Evolutionary conservation across 2,113 vertebrate species (phyloP).

Genomic region (Anthoscopus minutus): DNA sequence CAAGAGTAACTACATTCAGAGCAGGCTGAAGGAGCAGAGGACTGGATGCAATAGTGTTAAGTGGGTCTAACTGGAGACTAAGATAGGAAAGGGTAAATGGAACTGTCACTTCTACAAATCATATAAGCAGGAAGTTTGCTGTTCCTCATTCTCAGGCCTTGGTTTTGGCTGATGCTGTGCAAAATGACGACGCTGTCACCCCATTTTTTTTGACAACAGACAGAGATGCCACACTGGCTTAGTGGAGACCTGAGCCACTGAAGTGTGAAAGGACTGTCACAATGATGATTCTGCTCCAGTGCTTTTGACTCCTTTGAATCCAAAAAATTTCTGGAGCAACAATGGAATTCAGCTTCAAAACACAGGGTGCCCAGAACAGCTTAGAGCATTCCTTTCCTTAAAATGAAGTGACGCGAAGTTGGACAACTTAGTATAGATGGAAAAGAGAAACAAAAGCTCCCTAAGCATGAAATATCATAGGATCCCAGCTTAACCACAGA

Average conservation of each 20-base stretch:
- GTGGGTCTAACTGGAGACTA: not conserved
- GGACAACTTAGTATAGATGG: not conserved
- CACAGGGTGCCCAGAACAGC: not conserved
- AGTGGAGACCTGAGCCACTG: not conserved
- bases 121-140: not conserved
- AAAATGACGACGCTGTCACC: not conserved
- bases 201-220: not conserved
- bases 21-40: not conserved
- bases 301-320: not conserved
- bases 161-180: not conserved
- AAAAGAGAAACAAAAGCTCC: not conserved
- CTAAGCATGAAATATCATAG: not conserved
- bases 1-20: not conserved
- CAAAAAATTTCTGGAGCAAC: not conserved
- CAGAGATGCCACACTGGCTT: not conserved
- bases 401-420: not conserved
- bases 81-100: not conserved
- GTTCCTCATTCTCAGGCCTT: not conserved
- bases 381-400: not conserved
- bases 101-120: not conserved
- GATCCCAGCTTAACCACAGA: not conserved
- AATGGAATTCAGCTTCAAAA: not conserved
- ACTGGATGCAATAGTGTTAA: not conserved
- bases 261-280: constrained; percentile 25
- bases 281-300: not conserved